Evolutionary conservation across 2,888 invertebrate species (phyloP).

Genomic region (Unio pictorum): DNA sequence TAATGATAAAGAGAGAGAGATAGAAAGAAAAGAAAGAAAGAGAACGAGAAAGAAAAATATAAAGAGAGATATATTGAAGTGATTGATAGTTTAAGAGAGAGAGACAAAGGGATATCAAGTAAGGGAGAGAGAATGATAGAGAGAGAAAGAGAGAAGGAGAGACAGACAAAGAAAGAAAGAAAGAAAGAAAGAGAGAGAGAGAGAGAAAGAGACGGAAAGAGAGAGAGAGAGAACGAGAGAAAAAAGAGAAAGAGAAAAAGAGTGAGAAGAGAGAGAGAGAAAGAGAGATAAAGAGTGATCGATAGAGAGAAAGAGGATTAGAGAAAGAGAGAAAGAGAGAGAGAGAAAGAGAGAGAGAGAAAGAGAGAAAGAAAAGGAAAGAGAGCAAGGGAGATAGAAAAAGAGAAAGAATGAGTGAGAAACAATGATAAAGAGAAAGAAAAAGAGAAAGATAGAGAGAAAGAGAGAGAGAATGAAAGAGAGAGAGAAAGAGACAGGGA

Average conservation of each 20-base stretch:
- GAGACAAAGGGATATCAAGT: too few relatives aligned
- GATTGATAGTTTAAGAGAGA: too few relatives aligned
- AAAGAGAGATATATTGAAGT: too few relatives aligned
- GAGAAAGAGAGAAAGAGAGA: too few relatives aligned
- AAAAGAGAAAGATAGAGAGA: not conserved
- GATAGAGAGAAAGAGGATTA: too few relatives aligned
- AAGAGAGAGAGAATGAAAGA: not conserved
- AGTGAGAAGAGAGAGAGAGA: too few relatives aligned
- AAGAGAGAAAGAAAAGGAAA: not conserved
- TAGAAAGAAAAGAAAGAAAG: not conserved
- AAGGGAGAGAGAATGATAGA: too few relatives aligned
- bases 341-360: not conserved
- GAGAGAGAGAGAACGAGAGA: not conserved
- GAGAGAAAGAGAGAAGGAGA: not conserved
- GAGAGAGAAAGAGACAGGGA: not conserved
- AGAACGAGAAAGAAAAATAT: not conserved
- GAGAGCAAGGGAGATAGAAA: not conserved
- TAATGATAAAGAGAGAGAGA: not conserved
- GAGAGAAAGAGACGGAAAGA: not conserved
- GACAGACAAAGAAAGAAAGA: not conserved
- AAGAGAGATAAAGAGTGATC: too few relatives aligned
- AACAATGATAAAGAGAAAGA: not conserved
- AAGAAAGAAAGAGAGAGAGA: not conserved
- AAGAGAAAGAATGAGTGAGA: not conserved
- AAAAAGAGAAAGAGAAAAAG: not conserved